phyloP scores from a whole-genome alignment of 2,797 vertebrate genomes.

The Leptoclinus maculatus region DNA sequence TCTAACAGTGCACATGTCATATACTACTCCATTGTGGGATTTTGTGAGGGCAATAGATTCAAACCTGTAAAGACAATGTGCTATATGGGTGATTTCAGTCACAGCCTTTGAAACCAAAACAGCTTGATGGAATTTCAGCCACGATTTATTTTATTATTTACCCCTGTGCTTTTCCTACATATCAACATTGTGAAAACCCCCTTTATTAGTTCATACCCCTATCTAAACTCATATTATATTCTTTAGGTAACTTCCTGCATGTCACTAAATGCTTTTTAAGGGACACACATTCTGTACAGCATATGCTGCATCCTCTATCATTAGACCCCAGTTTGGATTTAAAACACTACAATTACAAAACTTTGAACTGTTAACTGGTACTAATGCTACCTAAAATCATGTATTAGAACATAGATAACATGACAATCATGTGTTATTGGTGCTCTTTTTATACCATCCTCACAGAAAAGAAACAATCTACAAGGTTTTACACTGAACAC shows the following conservation, averaged over 20 bases:
- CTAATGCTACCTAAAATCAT: background rate
- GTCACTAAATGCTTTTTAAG: background rate
- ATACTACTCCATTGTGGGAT: background rate
- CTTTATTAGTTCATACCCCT: background rate
- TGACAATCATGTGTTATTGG: background rate
- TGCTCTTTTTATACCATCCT: background rate
- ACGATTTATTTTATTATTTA: background rate
- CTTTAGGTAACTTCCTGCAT: background rate
- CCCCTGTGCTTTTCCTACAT: background rate
- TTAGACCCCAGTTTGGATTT: background rate
- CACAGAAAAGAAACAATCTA: slow-evolving; percentile 7
- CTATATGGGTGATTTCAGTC: background rate
- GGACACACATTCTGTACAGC: background rate
- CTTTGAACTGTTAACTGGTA: background rate
- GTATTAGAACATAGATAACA: background rate
- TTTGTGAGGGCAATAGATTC: background rate
- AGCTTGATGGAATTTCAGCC: background rate
- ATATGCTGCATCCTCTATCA: background rate
- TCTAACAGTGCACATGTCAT: background rate
- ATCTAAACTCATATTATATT: background rate
- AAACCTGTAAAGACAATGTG: background rate
- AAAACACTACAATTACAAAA: no score
- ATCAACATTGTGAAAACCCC: background rate
- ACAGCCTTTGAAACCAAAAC: background rate
- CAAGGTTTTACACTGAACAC: slow-evolving; percentile 6